These are phyloP conservation scores for Nesoenas mayeri DNA, from an alignment of 2,113 vertebrate genomes.

Conservation along the genomic window DNA sequence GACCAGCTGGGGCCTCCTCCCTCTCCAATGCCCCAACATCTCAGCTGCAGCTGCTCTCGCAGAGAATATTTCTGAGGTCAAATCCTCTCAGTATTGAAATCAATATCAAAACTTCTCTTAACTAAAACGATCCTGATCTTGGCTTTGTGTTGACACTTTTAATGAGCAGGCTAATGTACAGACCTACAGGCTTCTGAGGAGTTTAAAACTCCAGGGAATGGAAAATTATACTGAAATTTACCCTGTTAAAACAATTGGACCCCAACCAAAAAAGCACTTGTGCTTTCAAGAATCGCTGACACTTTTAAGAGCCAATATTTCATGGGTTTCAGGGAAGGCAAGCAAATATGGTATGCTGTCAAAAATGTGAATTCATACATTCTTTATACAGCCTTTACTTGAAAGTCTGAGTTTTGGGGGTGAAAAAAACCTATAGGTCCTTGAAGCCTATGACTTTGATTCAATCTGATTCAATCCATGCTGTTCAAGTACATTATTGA, in stretches of 20 bases:
- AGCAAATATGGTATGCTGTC: not conserved
- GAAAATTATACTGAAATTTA: not conserved
- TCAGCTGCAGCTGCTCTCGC: accelerated
- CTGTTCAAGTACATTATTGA: not conserved
- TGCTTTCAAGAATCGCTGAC: not conserved
- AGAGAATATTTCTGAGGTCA: not conserved
- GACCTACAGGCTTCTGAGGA: not conserved
- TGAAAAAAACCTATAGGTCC: not conserved
- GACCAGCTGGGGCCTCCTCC: not conserved
- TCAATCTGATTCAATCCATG: not conserved
- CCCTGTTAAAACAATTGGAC: not conserved
- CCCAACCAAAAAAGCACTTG: not conserved
- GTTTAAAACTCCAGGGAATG: not conserved
- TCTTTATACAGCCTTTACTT: not conserved
- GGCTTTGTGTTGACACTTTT: not conserved
- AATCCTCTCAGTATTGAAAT: not conserved
- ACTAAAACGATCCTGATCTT: not conserved
- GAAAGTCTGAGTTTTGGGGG: not conserved
- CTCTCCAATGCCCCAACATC: not conserved
- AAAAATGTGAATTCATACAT: not conserved
- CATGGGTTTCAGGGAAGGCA: not conserved
- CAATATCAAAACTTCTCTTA: not conserved
- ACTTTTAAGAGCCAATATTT: not conserved
- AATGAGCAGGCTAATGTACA: not conserved
- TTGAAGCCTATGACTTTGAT: not conserved